Evolutionary conservation across 2,888 invertebrate species (phyloP).

Genomic region (Coleophora flavipennella): DNA sequence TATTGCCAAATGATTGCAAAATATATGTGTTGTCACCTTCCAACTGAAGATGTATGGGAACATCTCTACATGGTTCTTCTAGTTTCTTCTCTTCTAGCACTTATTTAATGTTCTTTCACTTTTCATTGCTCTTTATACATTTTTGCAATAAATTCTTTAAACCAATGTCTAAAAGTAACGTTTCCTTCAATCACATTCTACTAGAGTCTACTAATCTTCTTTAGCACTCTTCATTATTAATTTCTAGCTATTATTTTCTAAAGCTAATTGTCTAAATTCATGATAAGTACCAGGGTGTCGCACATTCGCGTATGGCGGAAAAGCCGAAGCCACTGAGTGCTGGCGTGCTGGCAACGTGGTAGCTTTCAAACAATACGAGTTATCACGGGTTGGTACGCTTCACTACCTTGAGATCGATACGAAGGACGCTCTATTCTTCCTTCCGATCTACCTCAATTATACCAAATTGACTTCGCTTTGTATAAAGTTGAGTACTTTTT

Average conservation of each 20-base stretch:
- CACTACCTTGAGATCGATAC: slow-evolving; percentile 52
- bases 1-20: no score
- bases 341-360: slow-evolving; percentile 59
- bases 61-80: slow-evolving; percentile 57
- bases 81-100: not conserved
- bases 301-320: not conserved
- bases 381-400: slow-evolving; percentile 65
- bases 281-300: not conserved
- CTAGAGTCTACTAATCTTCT: no score
- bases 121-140: no score
- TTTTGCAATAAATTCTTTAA: no score
- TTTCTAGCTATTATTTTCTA: no score
- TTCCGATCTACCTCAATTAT: slow-evolving; percentile 39
- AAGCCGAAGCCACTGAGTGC: slow-evolving; percentile 5
- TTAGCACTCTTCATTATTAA: no score
- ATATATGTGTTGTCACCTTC: slow-evolving; percentile 46
- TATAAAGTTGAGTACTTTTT: no score
- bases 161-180: no score
- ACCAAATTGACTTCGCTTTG: no score
- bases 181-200: no score
- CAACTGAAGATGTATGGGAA: slow-evolving; percentile 61
- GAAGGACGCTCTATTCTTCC: slow-evolving; percentile 31
- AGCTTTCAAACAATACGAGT: slow-evolving; percentile 64
- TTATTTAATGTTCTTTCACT: no score
- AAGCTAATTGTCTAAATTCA: no score